Conservation (phyloP, 2,888 invertebrate genomes). For the Lasioglossum figueresi region DNA sequence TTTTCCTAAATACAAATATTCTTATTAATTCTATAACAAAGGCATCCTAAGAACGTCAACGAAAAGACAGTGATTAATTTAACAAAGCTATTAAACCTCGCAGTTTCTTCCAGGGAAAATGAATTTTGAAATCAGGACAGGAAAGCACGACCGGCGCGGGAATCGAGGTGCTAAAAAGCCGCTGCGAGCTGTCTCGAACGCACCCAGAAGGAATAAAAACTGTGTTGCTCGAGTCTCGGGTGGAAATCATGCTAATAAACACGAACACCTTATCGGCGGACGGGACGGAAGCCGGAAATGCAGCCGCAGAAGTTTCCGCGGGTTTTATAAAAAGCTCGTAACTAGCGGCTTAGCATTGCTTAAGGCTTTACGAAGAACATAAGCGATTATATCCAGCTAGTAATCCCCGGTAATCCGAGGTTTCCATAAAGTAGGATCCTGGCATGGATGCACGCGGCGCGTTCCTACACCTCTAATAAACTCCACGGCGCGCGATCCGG, state of each 20-base stretch:
- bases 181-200: not conserved
- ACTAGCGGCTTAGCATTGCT: slow-evolving; percentile 50
- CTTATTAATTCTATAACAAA: not conserved
- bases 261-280: not conserved
- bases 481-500: slow-evolving; percentile 27
- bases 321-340: slow-evolving; percentile 46
- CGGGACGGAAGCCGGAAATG: not conserved
- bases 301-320: slow-evolving; percentile 2
- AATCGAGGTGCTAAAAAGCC: not conserved
- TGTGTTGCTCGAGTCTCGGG: not conserved
- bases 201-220: not conserved
- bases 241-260: slow-evolving; percentile 2
- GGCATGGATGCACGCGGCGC: slow-evolving; percentile 26
- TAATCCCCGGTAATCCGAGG: slow-evolving; percentile 53
- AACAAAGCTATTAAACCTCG: not conserved
- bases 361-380: slow-evolving; percentile 45
- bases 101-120: not conserved
- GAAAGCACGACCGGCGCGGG: not conserved
- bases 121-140: not conserved
- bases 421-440: slow-evolving; percentile 57
- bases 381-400: slow-evolving; percentile 57
- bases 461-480: slow-evolving; percentile 45
- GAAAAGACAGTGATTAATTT: not conserved
- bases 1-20: too few relatives aligned
- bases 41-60: accelerated